Conservation (phyloP, 2,888 invertebrate species). For the Scaptomyza parva region DNA sequence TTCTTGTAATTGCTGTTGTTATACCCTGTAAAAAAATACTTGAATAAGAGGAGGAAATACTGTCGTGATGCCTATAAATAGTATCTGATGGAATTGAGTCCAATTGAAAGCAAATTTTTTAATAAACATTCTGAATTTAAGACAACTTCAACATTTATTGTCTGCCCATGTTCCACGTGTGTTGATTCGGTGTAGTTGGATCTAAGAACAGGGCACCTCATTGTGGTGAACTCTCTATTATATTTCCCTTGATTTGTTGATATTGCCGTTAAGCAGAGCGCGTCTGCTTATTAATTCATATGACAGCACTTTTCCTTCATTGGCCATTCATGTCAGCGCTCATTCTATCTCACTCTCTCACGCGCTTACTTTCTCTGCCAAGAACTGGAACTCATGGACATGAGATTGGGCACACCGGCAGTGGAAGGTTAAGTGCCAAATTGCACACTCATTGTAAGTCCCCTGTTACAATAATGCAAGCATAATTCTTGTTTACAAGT, state of each 20-base stretch:
- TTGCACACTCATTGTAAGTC: constrained; percentile 52
- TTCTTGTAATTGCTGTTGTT: not conserved
- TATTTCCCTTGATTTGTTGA: constrained; percentile 12
- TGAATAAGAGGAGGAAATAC: not conserved
- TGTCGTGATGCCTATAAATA: not conserved
- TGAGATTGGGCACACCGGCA: constrained; percentile 16
- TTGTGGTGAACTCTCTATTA: not conserved
- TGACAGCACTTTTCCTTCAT: constrained; percentile 70
- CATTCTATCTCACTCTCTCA: too few species aligned
- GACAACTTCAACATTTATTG: too few species aligned
- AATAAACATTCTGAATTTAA: too few species aligned
- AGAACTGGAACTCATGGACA: constrained; percentile 14
- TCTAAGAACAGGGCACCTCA: not conserved
- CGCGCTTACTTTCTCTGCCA: not conserved
- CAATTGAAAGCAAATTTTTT: too few species aligned
- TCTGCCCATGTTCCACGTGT: too few species aligned
- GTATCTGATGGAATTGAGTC: not conserved
- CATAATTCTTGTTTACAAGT: constrained; percentile 67
- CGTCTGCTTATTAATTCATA: constrained; percentile 73
- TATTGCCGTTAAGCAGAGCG: constrained; percentile 35
- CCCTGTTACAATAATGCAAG: constrained; percentile 61
- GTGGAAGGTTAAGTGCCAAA: constrained; percentile 70
- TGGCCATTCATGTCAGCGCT: constrained; percentile 60
- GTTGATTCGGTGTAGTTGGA: too few species aligned
- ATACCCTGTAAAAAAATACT: not conserved